phyloP scores from a whole-genome alignment of 2,113 vertebrate genomes.

The Accipiter cooperii region DNA sequence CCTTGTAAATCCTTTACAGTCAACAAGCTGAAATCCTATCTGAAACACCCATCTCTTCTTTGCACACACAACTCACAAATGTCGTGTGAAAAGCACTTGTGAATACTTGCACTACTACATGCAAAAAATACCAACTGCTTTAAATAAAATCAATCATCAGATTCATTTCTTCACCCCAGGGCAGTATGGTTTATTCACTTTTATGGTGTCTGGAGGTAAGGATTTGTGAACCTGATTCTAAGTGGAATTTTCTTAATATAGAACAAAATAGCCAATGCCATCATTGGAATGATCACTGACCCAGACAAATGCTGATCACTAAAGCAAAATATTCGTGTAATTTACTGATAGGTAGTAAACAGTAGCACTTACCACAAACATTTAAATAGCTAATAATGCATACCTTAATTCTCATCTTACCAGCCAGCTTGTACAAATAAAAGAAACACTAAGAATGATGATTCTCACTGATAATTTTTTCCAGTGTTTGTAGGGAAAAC shows the following conservation, averaged over 20 bases:
- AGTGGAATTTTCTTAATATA: constrained; percentile 18
- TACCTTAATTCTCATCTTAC: constrained; percentile 55
- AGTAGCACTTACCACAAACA: constrained; percentile 47
- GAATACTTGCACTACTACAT: constrained; percentile 67
- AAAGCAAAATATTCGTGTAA: constrained; percentile 58
- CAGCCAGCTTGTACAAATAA: constrained; percentile 56
- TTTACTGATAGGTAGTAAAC: constrained; percentile 54
- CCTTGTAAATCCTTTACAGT: constrained; percentile 12
- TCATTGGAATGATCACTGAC: constrained; percentile 23
- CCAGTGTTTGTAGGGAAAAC: constrained; percentile 53
- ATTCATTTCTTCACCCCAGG: constrained; percentile 56
- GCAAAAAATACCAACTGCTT: constrained; percentile 70
- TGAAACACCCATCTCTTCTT: constrained; percentile 39
- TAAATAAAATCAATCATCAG: constrained; percentile 47
- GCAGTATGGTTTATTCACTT: constrained; percentile 28
- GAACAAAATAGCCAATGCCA: constrained; percentile 17
- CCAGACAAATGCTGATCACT: constrained; percentile 54
- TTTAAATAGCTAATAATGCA: constrained; percentile 64
- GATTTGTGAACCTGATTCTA: constrained; percentile 63
- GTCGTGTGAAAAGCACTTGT: constrained; percentile 70
- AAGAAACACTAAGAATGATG: constrained; percentile 49
- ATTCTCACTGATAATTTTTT: constrained; percentile 43
- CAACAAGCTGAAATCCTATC: constrained; percentile 37
- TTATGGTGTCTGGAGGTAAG: constrained; percentile 55
- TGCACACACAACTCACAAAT: constrained; percentile 60